Conservation (phyloP, 2,888 invertebrate genomes). For the Andrena bicolor region DNA sequence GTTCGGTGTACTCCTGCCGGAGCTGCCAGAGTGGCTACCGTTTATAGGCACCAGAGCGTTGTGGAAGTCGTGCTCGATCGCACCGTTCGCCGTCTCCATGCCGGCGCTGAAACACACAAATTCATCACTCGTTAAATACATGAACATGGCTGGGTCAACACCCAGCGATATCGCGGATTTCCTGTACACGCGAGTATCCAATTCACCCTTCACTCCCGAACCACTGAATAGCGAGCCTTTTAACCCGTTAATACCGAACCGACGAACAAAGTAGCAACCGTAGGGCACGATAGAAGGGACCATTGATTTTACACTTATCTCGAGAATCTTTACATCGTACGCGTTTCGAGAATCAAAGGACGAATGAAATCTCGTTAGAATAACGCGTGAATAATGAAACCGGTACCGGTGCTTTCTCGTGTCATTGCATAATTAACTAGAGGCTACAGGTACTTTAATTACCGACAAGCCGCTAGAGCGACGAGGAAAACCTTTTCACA, state of each 20-base stretch:
- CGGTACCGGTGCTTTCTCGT: not conserved
- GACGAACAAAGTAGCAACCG: too few relatives aligned
- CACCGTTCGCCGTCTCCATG: constrained; percentile 86
- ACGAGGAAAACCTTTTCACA: constrained; percentile 19
- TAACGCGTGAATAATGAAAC: constrained; percentile 3
- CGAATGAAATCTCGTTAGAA: constrained; percentile 23
- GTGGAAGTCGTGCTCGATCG: constrained; percentile 86
- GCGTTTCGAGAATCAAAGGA: not conserved
- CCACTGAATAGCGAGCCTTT: too few relatives aligned
- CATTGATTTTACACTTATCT: too few relatives aligned
- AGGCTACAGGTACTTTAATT: constrained; percentile 34
- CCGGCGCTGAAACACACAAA: constrained; percentile 84
- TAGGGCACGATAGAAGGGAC: too few relatives aligned
- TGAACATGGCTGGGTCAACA: too few relatives aligned
- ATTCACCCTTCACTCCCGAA: too few relatives aligned
- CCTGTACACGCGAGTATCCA: too few relatives aligned
- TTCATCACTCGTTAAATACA: not conserved
- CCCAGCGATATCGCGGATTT: too few relatives aligned
- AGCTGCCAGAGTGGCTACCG: constrained; percentile 88
- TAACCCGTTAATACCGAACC: too few relatives aligned
- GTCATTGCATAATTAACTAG: constrained; percentile 34
- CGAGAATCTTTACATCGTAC: too few relatives aligned
- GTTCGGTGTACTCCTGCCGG: constrained; percentile 91
- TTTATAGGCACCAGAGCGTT: constrained; percentile 83
- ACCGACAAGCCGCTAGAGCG: not conserved